Evolutionary conservation across 2,113 vertebrate species (phyloP).

Genomic region (Pavo muticus): DNA sequence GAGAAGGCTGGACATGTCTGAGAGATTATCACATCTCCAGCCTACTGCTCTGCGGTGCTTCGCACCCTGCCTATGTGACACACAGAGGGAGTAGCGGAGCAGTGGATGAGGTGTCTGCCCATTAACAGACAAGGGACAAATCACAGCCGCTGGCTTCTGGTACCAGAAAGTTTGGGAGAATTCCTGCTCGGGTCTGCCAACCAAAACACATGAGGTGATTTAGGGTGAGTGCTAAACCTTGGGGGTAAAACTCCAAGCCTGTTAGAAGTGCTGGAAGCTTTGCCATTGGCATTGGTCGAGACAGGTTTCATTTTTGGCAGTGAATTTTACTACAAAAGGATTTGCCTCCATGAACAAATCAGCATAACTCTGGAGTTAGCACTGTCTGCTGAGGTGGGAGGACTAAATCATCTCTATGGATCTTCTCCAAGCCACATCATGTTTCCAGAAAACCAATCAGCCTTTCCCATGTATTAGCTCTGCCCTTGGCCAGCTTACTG

Average conservation of each 20-base stretch:
- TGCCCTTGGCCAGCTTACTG: background rate
- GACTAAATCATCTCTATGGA: background rate
- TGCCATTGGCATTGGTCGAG: background rate
- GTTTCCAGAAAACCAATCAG: background rate
- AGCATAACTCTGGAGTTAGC: background rate
- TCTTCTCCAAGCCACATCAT: background rate
- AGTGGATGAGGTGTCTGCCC: background rate
- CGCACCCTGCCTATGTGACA: background rate
- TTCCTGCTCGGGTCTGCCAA: background rate
- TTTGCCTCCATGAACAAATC: background rate
- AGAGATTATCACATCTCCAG: background rate
- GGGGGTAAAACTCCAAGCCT: accelerated
- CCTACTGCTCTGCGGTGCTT: background rate
- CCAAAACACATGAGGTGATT: accelerated
- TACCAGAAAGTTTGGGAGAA: background rate
- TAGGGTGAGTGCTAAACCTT: background rate
- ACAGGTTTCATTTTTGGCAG: background rate
- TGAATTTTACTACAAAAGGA: background rate
- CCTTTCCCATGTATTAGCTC: background rate
- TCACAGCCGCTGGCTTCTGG: background rate
- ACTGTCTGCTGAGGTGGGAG: background rate
- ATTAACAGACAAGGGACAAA: background rate
- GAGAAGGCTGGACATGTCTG: background rate
- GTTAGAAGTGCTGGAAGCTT: background rate
- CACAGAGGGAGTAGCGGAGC: background rate